These are phyloP conservation scores for Pterocles burchelli DNA, from an alignment of 2,113 vertebrate genomes.

Conservation along the genomic window DNA sequence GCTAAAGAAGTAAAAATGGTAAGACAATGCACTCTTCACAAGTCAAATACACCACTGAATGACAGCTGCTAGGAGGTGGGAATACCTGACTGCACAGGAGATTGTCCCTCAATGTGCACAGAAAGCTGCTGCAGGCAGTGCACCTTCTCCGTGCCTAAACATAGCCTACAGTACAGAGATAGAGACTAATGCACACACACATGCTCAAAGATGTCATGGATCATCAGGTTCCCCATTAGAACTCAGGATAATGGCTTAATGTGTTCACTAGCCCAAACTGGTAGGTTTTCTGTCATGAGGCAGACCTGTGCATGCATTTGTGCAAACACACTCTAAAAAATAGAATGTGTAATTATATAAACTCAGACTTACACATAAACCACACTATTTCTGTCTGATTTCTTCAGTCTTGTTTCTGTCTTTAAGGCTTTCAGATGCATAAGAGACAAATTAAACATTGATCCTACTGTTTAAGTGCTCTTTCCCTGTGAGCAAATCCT, in stretches of 20 bases:
- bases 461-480: not conserved
- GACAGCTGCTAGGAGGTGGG: not conserved
- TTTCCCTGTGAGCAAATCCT: not conserved
- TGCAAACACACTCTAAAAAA: not conserved
- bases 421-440: not conserved
- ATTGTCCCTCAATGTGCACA: not conserved
- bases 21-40: accelerated
- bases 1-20: accelerated
- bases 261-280: not conserved
- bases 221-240: not conserved
- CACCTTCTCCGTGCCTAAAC: not conserved
- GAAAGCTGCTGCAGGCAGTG: not conserved
- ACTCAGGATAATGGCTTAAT: not conserved
- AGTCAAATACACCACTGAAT: not conserved
- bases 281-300: not conserved
- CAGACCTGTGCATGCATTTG: accelerated
- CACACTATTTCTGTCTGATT: not conserved
- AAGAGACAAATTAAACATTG: not conserved
- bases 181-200: accelerated
- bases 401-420: not conserved
- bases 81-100: accelerated
- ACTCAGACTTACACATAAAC: not conserved
- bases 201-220: not conserved
- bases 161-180: not conserved
- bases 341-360: not conserved